Evolutionary conservation across 2,113 vertebrate genomes (phyloP).

Genomic region (Pavo muticus): DNA sequence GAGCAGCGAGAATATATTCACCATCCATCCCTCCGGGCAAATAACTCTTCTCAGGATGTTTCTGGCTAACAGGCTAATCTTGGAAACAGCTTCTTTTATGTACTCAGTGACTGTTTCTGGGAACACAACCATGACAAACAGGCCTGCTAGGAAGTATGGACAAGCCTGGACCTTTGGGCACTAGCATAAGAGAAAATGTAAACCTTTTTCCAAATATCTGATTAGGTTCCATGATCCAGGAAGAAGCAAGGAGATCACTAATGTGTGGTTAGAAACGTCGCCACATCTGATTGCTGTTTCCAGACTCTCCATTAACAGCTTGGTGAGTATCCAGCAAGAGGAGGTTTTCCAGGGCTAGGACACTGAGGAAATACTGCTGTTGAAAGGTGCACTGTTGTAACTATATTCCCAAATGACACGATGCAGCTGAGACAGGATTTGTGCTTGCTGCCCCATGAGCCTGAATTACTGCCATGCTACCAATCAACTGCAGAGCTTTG

Average conservation of each 20-base stretch:
- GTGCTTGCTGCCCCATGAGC: not conserved
- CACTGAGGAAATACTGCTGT: not conserved
- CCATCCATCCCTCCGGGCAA: not conserved
- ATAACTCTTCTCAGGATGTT: not conserved
- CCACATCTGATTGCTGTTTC: not conserved
- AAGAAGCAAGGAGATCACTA: not conserved
- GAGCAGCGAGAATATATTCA: not conserved
- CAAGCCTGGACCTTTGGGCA: not conserved
- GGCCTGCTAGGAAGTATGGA: not conserved
- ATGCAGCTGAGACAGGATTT: not conserved
- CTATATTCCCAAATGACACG: not conserved
- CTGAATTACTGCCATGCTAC: not conserved
- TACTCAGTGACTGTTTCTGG: not conserved
- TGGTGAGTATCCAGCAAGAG: constrained; percentile 26
- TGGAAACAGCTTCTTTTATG: not conserved
- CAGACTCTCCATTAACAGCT: constrained; percentile 50
- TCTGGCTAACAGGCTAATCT: not conserved
- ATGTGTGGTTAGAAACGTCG: not conserved
- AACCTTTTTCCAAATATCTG: not conserved
- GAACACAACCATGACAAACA: not conserved
- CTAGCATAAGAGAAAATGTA: not conserved
- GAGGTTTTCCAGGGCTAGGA: not conserved
- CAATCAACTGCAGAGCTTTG: not conserved
- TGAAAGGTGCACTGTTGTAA: not conserved
- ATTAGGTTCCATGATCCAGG: not conserved